A percentile compares a stretch with the other conserved stretches of the same genome.
Conservation (phyloP, 2,888 invertebrate species). For the Diogma glabrata region DNA sequence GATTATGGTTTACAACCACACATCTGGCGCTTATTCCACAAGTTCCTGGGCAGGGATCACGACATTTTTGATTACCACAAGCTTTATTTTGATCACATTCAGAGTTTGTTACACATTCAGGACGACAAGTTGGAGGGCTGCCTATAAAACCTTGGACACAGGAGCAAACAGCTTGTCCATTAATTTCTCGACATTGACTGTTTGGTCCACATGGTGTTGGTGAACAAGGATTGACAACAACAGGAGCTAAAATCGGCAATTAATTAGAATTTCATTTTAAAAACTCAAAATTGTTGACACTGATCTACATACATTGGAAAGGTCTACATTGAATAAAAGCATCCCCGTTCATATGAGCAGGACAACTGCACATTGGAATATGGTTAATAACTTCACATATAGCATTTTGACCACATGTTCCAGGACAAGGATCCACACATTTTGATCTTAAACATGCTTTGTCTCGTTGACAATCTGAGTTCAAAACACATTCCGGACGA, state of each 20-base stretch:
- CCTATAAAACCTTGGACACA: constrained; percentile 62
- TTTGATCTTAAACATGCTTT: constrained; percentile 59
- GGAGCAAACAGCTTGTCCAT: constrained; percentile 62
- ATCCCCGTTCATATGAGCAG: constrained; percentile 51
- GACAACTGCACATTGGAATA: constrained; percentile 54
- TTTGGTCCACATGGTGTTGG: constrained; percentile 68
- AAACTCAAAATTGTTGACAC: neutral
- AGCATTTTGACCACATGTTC: constrained; percentile 58
- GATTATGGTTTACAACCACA: constrained; percentile 68
- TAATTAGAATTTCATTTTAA: neutral
- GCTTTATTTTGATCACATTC: constrained; percentile 62
- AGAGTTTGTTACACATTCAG: constrained; percentile 65
- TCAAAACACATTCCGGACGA: constrained; percentile 58
- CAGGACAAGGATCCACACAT: constrained; percentile 61
- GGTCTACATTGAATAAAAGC: constrained; percentile 53
- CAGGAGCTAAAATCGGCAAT: neutral
- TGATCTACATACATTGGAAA: constrained; percentile 40
- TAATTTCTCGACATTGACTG: constrained; percentile 57
- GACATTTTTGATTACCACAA: constrained; percentile 65
- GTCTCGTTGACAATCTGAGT: constrained; percentile 53
- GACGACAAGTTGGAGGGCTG: constrained; percentile 63
- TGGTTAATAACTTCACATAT: constrained; percentile 63
- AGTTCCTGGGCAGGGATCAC: constrained; percentile 61
- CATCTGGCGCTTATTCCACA: constrained; percentile 65
- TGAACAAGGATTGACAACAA: constrained; percentile 44